phyloP scores from a whole-genome alignment of 2,797 vertebrate genomes.

The Halcyon chelicuti region DNA sequence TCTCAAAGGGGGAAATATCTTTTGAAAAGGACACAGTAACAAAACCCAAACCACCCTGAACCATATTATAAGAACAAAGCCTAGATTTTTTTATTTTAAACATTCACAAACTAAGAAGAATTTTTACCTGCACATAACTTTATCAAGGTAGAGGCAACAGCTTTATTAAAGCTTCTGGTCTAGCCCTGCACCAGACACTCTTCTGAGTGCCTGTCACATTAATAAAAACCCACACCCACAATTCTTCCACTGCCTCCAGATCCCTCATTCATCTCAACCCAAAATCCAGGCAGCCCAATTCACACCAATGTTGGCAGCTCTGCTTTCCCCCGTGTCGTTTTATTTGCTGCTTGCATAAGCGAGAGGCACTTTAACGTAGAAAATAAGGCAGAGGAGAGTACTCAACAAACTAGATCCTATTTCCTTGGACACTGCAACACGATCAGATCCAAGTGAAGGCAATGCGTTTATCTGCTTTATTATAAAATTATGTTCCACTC shows the following conservation, averaged over 20 bases:
- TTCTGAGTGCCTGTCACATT: rapidly evolving
- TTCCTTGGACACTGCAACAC: not conserved
- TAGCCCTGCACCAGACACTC: not conserved
- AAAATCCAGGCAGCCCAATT: not conserved
- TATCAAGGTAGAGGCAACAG: not conserved
- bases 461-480: not conserved
- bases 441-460: not conserved
- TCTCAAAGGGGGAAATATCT: not conserved
- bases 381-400: not conserved
- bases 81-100: not conserved
- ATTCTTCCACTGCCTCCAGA: not conserved
- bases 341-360: not conserved
- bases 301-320: not conserved
- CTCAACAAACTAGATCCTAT: not conserved
- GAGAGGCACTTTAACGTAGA: not conserved
- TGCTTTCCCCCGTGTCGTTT: not conserved
- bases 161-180: not conserved
- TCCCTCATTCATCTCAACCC: not conserved
- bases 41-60: not conserved
- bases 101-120: not conserved
- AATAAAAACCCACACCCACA: not conserved
- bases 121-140: not conserved
- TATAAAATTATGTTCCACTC: not conserved
- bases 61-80: not conserved
- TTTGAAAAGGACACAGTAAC: not conserved